Conservation (phyloP, 2,113 vertebrate genomes). For the Apteryx mantelli region DNA sequence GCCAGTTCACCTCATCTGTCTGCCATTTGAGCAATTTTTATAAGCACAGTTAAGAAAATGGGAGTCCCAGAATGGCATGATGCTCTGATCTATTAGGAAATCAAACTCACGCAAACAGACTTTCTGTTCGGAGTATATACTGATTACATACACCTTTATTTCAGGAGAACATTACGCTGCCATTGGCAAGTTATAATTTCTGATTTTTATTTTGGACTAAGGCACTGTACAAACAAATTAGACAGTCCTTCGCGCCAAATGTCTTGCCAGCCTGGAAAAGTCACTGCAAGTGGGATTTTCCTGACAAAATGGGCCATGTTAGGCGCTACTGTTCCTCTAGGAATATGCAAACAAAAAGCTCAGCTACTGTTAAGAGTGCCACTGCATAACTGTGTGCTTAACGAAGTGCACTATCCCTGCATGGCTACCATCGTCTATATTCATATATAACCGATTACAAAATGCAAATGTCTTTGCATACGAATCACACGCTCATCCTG, state of each 20-base stretch:
- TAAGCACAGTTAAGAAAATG: not conserved
- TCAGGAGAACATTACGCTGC: not conserved
- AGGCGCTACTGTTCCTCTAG: not conserved
- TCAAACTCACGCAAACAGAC: not conserved
- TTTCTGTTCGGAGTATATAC: not conserved
- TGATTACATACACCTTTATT: not conserved
- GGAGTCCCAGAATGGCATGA: not conserved
- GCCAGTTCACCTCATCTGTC: not conserved
- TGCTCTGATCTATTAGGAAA: not conserved
- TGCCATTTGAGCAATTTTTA: not conserved
- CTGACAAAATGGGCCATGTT: not conserved
- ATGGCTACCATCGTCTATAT: not conserved
- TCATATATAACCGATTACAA: not conserved
- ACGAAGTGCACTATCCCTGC: not conserved
- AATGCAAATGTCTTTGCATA: not conserved
- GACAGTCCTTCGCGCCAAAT: not conserved
- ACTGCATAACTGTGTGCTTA: not conserved
- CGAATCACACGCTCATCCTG: not conserved
- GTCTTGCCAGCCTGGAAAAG: not conserved
- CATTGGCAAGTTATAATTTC: not conserved
- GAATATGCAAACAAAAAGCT: not conserved
- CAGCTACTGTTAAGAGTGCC: not conserved
- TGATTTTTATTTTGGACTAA: not conserved
- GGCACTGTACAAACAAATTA: not conserved
- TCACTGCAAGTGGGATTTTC: not conserved